Base-by-base conservation (phyloP, 2,797 vertebrate species). In the Acropternis orthonyx region DNA sequence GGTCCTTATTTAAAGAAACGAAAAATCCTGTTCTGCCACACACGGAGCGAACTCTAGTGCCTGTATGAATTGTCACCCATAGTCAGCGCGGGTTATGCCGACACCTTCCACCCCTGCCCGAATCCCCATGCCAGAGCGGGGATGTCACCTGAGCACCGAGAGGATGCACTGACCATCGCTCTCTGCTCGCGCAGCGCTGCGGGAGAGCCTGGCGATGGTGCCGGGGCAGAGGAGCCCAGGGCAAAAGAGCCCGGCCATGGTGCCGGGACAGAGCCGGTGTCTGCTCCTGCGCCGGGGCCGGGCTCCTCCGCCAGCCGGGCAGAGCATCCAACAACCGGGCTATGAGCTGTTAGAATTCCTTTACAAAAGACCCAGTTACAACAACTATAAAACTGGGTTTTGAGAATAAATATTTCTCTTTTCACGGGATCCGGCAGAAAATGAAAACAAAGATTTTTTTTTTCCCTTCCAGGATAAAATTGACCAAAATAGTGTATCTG, bases 351-450 rank as follows among this genome's bases (percentile, higher is more conserved):
- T 21, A 23, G 18, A 59, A 52, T 34, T 46, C 14, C 17, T 34
- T 30, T 16, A n/a, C 51, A 34, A 72, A 89, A 84, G 26, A 37
- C 1, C 3, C 28, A 51, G 13, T 51, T 44, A 34, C 27, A 16
- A 18, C 16, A 7, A 27, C 30, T 52, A 10, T 27, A 32, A 77
- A 65, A 46, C 14, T 23, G 8, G 58, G 46, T 74, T 95, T 92
- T 67, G 68, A 95, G 65, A 67, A 76, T 67, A 94, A 95, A 75
- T 19, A 46, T 58, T 86, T 94, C 26, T 65, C 8, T 79, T 51
- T 56, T 54, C 37, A n/a, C 0, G 2, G 8, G 8, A 43, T 61
- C 9, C 13, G 4, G 56, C 37, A 71, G 71, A 67, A 90, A 78
- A 69, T 19, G 17, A 49, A 73, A 85, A 32, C 30, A 39, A 72